A percentile compares a stretch with the other conserved stretches of the same genome.
These are phyloP conservation scores for Pyralis farinalis DNA, from an alignment of 2,888 invertebrate genomes.

Conservation along the genomic window DNA sequence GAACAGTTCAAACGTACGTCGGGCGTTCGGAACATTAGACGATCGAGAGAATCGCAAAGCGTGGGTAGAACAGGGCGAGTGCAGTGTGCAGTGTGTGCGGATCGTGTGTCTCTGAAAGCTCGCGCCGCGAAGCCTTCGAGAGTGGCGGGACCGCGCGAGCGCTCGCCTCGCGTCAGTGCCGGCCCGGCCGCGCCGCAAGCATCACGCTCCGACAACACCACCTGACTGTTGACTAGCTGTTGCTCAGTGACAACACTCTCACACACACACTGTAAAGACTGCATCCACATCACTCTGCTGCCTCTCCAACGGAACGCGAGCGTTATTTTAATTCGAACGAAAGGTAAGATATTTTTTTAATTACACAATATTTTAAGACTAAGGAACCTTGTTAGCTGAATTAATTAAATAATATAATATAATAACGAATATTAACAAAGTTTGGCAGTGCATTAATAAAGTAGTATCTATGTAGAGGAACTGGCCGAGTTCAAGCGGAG, in stretches of 20 bases:
- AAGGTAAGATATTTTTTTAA: constrained; percentile 53
- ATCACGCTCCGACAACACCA: constrained; percentile 63
- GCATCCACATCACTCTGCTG: constrained; percentile 38
- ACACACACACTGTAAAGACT: constrained; percentile 40
- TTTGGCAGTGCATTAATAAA: neutral
- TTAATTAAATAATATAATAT: neutral
- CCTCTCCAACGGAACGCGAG: constrained; percentile 51
- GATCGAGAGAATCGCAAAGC: constrained; percentile 74
- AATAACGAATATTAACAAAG: too few relatives aligned
- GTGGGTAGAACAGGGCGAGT: constrained; percentile 76
- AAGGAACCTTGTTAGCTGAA: neutral
- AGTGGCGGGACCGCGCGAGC: constrained; percentile 45
- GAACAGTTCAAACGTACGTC: constrained; percentile 79
- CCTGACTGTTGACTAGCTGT: constrained; percentile 34
- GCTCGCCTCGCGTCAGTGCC: constrained; percentile 73
- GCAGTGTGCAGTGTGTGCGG: constrained; percentile 80
- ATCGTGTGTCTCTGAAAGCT: constrained; percentile 77
- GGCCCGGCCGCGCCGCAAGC: constrained; percentile 78
- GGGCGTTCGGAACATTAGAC: constrained; percentile 77
- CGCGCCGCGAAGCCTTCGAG: constrained; percentile 74
- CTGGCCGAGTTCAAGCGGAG: constrained; percentile 23
- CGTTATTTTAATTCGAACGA: constrained; percentile 42
- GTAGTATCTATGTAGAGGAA: neutral
- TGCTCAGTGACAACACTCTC: constrained; percentile 45
- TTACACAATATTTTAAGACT: constrained; percentile 4